A percentile compares a stretch with the other conserved stretches of the same genome.
phyloP scores from a whole-genome alignment of 2,888 invertebrate genomes.

The Salpingus planirostris region DNA sequence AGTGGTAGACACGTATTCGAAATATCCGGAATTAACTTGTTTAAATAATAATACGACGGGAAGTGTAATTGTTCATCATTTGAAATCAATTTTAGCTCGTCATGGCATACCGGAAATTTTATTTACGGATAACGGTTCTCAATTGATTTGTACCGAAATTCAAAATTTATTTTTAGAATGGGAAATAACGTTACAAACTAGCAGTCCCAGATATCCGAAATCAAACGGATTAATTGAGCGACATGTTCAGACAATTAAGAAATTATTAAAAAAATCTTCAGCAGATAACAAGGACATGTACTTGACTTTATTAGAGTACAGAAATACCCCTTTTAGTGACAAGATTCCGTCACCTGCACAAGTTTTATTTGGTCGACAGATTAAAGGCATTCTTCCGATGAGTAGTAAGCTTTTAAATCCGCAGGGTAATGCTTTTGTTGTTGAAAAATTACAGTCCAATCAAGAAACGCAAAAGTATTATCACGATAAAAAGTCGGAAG shows the following conservation, averaged over 20 bases:
- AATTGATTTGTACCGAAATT: background rate
- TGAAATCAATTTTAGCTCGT: background rate
- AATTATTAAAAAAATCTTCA: conserved; percentile 4
- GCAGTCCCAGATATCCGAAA: conserved; percentile 1
- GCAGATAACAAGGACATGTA: conserved; percentile 14
- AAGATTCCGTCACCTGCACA: background rate
- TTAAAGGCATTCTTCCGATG: background rate
- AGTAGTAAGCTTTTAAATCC: background rate
- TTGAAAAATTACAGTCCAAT: background rate
- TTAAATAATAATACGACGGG: background rate
- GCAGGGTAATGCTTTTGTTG: background rate
- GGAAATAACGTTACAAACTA: conserved; percentile 2
- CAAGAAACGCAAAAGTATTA: too few relatives aligned
- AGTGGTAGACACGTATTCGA: background rate
- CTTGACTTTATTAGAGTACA: conserved; percentile 15
- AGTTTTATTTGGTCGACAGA: background rate
- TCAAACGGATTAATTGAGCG: conserved; percentile 5
- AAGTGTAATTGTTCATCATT: background rate
- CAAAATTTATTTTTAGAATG: conserved; percentile 2
- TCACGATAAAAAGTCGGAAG: background rate
- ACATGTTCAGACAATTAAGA: conserved; percentile 2
- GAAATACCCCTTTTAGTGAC: conserved; percentile 10
- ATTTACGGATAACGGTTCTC: conserved; percentile 1
- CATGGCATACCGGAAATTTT: background rate
- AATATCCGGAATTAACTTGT: background rate